A percentile compares a stretch with the other conserved stretches of the same genome.
These are phyloP conservation scores for Champsocephalus esox DNA, from an alignment of 2,797 vertebrate species.

Conservation along the genomic window DNA sequence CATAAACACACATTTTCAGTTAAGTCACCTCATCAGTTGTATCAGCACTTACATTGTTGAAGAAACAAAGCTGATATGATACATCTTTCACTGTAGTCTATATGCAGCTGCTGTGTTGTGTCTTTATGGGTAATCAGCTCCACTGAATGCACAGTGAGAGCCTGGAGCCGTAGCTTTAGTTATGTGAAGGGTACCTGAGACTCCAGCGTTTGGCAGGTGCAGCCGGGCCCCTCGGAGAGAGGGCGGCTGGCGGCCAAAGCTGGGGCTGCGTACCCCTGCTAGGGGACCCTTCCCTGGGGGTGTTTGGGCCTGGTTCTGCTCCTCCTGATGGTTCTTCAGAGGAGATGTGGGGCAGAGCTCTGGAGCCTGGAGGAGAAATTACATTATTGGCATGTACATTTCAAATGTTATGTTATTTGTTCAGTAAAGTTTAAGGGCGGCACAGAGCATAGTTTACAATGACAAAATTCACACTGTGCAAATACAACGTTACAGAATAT, in stretches of 20 bases:
- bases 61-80: no score
- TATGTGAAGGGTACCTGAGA: slow-evolving; percentile 79
- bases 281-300: slow-evolving; percentile 90
- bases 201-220: slow-evolving; percentile 79
- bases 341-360: slow-evolving; percentile 90
- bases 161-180: background rate
- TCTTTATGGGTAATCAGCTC: no score
- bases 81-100: no score
- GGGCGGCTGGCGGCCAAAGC: slow-evolving; percentile 88
- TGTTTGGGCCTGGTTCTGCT: slow-evolving; percentile 88
- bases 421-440: background rate
- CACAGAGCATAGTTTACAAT: background rate
- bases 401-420: background rate
- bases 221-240: slow-evolving; percentile 86
- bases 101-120: no score
- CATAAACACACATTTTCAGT: background rate
- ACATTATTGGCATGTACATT: slow-evolving; percentile 2
- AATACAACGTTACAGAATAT: background rate
- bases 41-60: no score
- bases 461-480: background rate
- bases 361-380: slow-evolving; percentile 77
- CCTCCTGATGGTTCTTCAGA: slow-evolving; percentile 89
- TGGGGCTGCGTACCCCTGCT: slow-evolving; percentile 89
- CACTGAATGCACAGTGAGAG: background rate
- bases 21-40: no score